Conservation (phyloP, 2,888 invertebrate species). For the Phaonia tiefii region DNA sequence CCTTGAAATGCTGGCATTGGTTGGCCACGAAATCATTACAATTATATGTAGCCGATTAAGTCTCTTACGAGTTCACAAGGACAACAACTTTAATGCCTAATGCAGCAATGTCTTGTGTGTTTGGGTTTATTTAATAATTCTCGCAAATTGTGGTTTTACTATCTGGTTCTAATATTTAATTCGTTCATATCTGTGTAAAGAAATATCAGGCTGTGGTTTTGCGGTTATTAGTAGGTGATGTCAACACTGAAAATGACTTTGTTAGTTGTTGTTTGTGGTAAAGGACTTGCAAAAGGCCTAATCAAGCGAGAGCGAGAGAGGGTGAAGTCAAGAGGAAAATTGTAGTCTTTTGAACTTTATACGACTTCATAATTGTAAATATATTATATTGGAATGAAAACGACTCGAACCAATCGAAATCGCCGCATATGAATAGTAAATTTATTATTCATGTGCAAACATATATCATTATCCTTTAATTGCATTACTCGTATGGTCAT, state of each 20-base stretch:
- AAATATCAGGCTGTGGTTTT: slow-evolving; percentile 3
- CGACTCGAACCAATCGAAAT: background rate
- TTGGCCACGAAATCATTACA: background rate
- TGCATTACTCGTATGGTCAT: too few relatives aligned
- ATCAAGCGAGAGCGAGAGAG: too few relatives aligned
- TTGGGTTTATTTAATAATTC: slow-evolving; percentile 2
- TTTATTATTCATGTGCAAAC: too few relatives aligned
- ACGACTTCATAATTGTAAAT: background rate
- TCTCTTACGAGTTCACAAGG: background rate
- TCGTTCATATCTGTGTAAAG: slow-evolving; percentile 4
- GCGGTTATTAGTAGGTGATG: background rate
- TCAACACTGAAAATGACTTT: background rate
- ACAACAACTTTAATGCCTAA: background rate
- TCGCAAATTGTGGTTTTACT: slow-evolving; percentile 4
- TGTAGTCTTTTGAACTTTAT: background rate
- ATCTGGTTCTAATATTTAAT: too few relatives aligned
- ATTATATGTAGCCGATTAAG: background rate
- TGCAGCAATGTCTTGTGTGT: background rate
- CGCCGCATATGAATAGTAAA: too few relatives aligned
- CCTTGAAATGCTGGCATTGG: too few relatives aligned
- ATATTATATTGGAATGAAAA: background rate
- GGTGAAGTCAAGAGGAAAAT: too few relatives aligned
- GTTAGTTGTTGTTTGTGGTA: background rate
- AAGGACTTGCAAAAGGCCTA: background rate
- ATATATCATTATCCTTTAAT: too few relatives aligned